phyloP scores from a whole-genome alignment of 35 echinoderm and acorn worm species.

The Apostichopus californicus region DNA sequence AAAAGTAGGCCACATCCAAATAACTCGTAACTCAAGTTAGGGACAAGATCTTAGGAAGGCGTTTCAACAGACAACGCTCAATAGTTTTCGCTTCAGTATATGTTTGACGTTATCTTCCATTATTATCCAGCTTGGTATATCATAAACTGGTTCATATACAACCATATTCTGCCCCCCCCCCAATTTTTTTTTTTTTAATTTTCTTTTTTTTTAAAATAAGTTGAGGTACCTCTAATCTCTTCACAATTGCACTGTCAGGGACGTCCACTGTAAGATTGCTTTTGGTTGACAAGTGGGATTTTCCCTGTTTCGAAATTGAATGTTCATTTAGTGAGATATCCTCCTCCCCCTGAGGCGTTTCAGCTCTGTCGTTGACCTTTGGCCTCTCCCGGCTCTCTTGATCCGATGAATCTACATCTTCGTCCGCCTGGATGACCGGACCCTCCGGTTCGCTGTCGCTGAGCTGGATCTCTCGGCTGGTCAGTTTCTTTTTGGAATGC shows the following conservation, averaged over 20 bases:
- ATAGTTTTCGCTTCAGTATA: no score
- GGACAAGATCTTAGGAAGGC: no score
- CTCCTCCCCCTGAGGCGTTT: neutral
- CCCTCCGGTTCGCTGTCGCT: slow-evolving; percentile 58
- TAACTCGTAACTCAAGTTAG: no score
- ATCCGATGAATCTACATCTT: slow-evolving; percentile 50
- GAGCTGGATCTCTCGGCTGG: slow-evolving; percentile 73
- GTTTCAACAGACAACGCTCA: no score
- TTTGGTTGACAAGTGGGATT: neutral
- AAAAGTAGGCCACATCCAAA: no score
- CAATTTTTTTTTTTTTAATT: no score
- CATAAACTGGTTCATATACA: no score
- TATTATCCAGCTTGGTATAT: no score
- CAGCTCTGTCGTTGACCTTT: neutral
- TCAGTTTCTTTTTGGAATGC: slow-evolving; percentile 43
- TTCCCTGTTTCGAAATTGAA: neutral
- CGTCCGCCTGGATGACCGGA: slow-evolving; percentile 37
- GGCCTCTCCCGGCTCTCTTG: neutral
- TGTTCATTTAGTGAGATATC: neutral
- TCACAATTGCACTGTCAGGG: neutral
- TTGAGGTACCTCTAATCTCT: neutral
- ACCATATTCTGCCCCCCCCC: no score
- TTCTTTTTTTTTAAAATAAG: no score
- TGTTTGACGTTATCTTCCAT: no score
- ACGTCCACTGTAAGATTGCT: neutral